Conservation (phyloP, 1,140 invertebrate species). For the Hylaeus anthracinus region DNA sequence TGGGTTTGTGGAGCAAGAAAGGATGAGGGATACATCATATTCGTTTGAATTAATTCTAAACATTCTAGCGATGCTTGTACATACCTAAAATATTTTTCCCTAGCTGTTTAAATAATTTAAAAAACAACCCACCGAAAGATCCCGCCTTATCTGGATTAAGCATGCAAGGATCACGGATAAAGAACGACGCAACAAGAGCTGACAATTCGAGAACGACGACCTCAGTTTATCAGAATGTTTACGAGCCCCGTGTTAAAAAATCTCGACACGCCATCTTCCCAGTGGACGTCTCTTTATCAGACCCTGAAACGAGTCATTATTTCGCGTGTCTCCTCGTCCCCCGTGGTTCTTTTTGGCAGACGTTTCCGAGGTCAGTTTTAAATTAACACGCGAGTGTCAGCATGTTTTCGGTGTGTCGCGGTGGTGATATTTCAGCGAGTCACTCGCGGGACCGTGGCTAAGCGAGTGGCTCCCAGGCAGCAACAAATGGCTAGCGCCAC, state of each 20-base stretch:
- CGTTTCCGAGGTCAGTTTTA: neutral
- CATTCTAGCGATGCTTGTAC: too few species aligned
- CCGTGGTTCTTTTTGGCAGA: neutral
- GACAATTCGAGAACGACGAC: too few species aligned
- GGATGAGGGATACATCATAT: too few species aligned
- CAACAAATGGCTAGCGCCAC: constrained; percentile 54
- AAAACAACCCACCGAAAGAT: too few species aligned
- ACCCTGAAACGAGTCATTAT: neutral
- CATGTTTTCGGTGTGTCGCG: constrained; percentile 22
- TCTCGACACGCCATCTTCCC: neutral
- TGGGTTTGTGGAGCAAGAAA: too few species aligned
- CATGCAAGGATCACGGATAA: too few species aligned
- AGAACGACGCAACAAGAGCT: too few species aligned
- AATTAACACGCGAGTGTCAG: constrained; percentile 26
- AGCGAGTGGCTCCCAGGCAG: constrained; percentile 15
- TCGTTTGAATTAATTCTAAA: too few species aligned
- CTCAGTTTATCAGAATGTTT: too few species aligned
- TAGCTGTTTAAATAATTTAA: too few species aligned
- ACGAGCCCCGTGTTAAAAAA: neutral
- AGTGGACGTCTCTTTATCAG: neutral
- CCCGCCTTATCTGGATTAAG: too few species aligned
- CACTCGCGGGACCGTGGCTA: constrained; percentile 9
- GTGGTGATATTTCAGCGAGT: constrained; percentile 31
- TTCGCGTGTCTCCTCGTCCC: neutral
- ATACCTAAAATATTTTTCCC: too few species aligned